Base-by-base conservation (phyloP, 2,888 invertebrate genomes). In the Cremastinae sp. region DNA sequence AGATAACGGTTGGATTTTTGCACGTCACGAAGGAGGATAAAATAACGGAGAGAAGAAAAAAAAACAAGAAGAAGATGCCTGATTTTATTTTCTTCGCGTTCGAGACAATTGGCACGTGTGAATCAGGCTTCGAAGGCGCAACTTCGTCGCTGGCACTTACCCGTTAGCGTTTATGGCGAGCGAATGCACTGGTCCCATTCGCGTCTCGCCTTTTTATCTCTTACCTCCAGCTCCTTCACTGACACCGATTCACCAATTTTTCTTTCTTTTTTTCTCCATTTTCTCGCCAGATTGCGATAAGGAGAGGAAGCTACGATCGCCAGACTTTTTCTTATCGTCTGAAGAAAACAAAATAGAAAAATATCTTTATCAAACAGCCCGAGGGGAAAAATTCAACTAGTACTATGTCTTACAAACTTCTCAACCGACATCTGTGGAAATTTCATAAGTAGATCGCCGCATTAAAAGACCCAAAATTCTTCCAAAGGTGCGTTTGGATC, bases 131-230 rank as follows among this genome's bases (percentile, higher is more conserved):
- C 10, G n/a, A 53, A 12, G 47, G 8, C 65, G 14, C 18, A 10
- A n/a, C 16, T 58, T 36, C 28, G 36, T 22, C 22, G 20, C 20
- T n/a, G 10, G 56, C 43, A 56, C 66, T 64, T 72, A 76, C 69
- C 65, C 69, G 73, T 49, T 54, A 41, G 38, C 73, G 53, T 69
- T 73, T 64, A 69, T 61, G 69, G 69, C 18, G 18, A 64, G 16
- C 64, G 56, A 61, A 38, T 72, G 56, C 43, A 38, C 59, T 41
- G 41, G 14, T 53, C 38, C 22, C 47, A 53, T 59, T 69, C 69
- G 7, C 64, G 47, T 65, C 53, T 66, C 59, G 53, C 20, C 36
- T 69, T 59, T 76, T 73, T 95, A 76, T 69, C 47, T 58, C 10
- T 18, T 36, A 47, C 51, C 51, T 41, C 49, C 22, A n/a, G 10